Evolutionary conservation across 2,113 vertebrate genomes (phyloP).

Genomic region (Miniopterus natalensis): DNA sequence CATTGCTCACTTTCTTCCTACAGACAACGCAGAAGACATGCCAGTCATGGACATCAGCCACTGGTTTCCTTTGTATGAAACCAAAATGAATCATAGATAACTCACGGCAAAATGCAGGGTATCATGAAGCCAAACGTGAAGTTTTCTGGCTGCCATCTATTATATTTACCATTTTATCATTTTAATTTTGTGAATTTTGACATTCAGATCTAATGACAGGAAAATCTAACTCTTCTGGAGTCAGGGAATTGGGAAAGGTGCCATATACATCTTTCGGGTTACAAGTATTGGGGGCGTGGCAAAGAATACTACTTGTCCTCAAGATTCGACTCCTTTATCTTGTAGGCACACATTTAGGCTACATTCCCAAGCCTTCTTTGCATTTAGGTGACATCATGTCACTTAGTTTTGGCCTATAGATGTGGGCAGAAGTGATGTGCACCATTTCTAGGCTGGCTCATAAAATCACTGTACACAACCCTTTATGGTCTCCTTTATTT

Average conservation of each 20-base stretch:
- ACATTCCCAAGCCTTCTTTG: neutral
- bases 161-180: slow-evolving; percentile 7
- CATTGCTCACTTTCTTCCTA: neutral
- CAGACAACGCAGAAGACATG: neutral
- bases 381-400: neutral
- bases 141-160: neutral
- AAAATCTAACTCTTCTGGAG: neutral
- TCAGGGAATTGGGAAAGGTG: neutral
- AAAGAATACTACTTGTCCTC: neutral
- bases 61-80: neutral
- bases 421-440: neutral
- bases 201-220: neutral
- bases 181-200: slow-evolving; percentile 33
- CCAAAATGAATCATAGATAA: neutral
- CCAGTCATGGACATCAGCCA: neutral
- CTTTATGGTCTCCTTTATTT: neutral
- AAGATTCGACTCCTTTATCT: neutral
- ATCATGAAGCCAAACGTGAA: neutral
- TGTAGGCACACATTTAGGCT: neutral
- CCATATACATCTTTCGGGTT: neutral
- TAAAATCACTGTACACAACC: neutral
- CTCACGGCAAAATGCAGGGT: neutral
- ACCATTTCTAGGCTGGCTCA: neutral
- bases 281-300: neutral
- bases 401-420: neutral